A percentile compares a stretch with the other conserved stretches of the same genome.
phyloP scores from a whole-genome alignment of 2,113 vertebrate species.

The Cavia aperea region DNA sequence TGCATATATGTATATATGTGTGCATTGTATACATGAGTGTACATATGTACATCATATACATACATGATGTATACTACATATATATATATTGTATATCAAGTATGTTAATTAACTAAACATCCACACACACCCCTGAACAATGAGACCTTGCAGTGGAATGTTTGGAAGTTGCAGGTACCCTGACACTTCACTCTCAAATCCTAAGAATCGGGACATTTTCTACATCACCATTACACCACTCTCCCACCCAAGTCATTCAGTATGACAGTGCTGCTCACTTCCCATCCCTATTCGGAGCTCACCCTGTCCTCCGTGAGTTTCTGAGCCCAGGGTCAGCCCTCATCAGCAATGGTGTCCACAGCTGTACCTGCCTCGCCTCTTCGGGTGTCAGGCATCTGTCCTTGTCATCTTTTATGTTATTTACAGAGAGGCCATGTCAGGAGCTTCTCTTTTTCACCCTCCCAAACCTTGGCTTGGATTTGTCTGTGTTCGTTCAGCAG shows the following conservation, averaged over 20 bases:
- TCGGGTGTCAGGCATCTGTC: too few relatives aligned
- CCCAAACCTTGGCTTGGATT: background rate
- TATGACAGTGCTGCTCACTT: too few relatives aligned
- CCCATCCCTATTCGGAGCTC: background rate
- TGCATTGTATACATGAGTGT: too few relatives aligned
- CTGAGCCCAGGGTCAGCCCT: background rate
- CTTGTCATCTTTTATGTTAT: background rate
- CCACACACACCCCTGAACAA: too few relatives aligned
- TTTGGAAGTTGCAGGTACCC: background rate
- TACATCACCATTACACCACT: background rate
- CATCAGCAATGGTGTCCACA: background rate
- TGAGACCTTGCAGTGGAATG: background rate
- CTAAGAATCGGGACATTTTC: background rate
- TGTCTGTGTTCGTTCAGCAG: background rate
- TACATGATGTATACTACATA: too few relatives aligned
- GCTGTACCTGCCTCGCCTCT: accelerated
- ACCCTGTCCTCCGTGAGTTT: background rate
- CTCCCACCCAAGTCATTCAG: background rate
- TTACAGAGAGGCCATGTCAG: background rate
- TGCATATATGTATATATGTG: background rate
- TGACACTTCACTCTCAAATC: background rate
- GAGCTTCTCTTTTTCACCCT: accelerated
- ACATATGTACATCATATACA: background rate
- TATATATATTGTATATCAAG: background rate
- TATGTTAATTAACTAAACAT: too few relatives aligned